Conservation (phyloP, 2,113 vertebrate species). For the Ptyas mucosa region DNA sequence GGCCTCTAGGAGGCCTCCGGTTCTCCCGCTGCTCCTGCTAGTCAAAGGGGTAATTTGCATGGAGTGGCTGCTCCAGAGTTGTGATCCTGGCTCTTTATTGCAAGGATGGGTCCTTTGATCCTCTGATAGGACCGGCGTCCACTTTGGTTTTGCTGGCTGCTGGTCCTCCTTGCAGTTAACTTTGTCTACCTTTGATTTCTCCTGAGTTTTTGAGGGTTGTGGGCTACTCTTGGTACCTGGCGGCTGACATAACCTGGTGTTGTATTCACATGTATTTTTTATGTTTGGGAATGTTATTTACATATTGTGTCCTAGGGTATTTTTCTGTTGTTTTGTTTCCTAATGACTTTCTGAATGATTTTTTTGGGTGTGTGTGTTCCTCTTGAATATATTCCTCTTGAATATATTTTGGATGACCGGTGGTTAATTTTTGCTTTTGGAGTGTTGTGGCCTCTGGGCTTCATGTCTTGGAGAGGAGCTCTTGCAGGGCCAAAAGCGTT, state of each 20-base stretch:
- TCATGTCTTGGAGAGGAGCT: background rate
- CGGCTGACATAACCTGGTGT: background rate
- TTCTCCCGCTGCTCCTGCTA: background rate
- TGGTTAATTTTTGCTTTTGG: background rate
- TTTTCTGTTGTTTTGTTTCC: background rate
- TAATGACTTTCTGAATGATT: background rate
- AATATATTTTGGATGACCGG: background rate
- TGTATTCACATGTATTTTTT: background rate
- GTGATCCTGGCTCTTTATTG: background rate
- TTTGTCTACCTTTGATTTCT: no score
- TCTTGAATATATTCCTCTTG: background rate
- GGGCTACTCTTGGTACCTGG: background rate
- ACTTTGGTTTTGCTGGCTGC: background rate
- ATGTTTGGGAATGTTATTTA: background rate
- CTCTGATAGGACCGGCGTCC: background rate
- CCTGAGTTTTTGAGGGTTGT: background rate
- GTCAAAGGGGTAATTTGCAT: background rate
- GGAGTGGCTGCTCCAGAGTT: background rate
- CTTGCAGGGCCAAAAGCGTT: background rate
- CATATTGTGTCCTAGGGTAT: background rate
- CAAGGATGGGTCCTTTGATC: accelerated
- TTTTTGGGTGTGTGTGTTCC: no score
- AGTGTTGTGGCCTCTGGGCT: background rate
- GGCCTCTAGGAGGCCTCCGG: background rate
- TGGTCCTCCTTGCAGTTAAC: background rate